Base-by-base conservation (phyloP, 2,797 vertebrate genomes). In the Tokudaia tokunoshimensis region DNA sequence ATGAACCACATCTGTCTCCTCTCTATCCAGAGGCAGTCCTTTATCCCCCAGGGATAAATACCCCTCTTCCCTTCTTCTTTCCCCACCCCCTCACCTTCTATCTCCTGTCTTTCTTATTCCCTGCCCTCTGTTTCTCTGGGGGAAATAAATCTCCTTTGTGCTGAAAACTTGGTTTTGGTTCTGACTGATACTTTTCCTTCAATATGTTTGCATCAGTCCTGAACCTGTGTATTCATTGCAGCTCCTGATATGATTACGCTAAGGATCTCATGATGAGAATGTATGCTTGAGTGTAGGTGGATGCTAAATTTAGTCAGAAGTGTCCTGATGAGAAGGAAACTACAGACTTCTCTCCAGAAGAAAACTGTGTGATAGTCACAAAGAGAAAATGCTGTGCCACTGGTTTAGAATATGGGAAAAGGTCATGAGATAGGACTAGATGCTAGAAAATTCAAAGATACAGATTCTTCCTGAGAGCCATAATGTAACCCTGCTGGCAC, bases 191-290 rank as follows among this genome's bases (percentile, higher is more conserved):
- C 41, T 76, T 76, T 76, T 47, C 41, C 24, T 76, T 76, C 12
- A 47, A 14, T 76, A 76, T 89, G 15, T 84, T 55, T 74, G 63
- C 5, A 81, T n/a, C 94, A 85, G 72, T 37, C 70, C 52, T 65
- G 70, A 2, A 65, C 61, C 22, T 83, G 29, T 31, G 81, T 96
- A 91, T 90, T 89, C 31, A 76, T 78, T 95, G 52, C n/a, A 94
- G 14, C 17, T 82, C 92, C 92, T 80, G 70, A 61, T 97, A 19
- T 1, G 61, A 55, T 61, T 52, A 75, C 86, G 81, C 70, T 91
- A 52, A 93, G 41, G 67, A 70, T 96, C 29, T 93, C 83, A 31
- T 63, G 61, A 78, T 92, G n/a, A 72, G 19, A 10, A n/a, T 37
- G 26, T 78, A n/a, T 81, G 59, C 63, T 94, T 86, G 13, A 72